These are phyloP conservation scores for Harpegnathos saltator DNA, from an alignment of 1,140 invertebrate genomes.

Conservation along the genomic window DNA sequence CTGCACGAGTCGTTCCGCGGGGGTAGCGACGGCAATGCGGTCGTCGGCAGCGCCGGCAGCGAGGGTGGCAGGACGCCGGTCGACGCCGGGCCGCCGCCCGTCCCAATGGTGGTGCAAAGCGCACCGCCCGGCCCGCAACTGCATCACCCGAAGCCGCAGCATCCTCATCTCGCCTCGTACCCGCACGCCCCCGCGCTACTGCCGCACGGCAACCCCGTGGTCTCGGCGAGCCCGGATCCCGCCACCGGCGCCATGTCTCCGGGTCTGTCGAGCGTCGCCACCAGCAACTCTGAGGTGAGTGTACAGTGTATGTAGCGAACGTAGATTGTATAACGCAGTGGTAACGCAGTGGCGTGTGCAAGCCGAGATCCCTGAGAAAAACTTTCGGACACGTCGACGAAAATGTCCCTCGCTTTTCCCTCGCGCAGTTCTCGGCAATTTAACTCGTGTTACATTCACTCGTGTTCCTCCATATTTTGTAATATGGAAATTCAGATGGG, in stretches of 20 bases:
- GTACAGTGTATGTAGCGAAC: constrained; percentile 68
- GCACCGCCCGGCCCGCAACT: constrained; percentile 79
- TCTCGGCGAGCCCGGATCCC: constrained; percentile 86
- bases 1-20: constrained; percentile 91
- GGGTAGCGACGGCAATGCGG: constrained; percentile 58
- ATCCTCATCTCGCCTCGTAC: constrained; percentile 83
- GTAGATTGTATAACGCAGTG: neutral
- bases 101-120: constrained; percentile 81
- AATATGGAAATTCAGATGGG: neutral
- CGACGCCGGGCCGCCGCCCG: constrained; percentile 69
- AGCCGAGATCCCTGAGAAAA: too few species aligned
- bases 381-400: too few species aligned
- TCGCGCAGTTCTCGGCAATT: too few species aligned
- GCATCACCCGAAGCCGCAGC: constrained; percentile 78
- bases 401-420: too few species aligned
- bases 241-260: constrained; percentile 89
- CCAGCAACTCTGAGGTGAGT: constrained; percentile 91
- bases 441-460: too few species aligned
- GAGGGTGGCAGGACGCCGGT: constrained; percentile 70
- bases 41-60: constrained; percentile 58
- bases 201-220: constrained; percentile 67
- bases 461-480: too few species aligned
- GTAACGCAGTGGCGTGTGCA: too few species aligned
- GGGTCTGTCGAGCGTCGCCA: constrained; percentile 90
- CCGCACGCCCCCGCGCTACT: constrained; percentile 75